Percentiles rank a stretch among this genome's conserved stretches.
Conservation (phyloP, 2,797 vertebrate genomes). For the Sphenodon punctatus region DNA sequence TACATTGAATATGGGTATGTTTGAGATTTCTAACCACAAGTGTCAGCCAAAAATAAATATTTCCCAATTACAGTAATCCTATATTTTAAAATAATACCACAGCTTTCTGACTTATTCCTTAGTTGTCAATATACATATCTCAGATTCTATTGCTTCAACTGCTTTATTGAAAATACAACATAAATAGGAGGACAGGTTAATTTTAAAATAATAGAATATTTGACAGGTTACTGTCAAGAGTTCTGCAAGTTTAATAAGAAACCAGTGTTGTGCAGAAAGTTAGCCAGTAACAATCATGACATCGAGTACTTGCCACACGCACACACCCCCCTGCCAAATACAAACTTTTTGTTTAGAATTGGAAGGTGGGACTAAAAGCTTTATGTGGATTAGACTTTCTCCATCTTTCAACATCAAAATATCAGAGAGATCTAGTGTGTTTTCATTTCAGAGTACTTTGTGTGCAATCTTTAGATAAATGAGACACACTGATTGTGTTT, state of each 20-base stretch:
- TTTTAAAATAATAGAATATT: slow-evolving; percentile 13
- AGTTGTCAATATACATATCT: not conserved
- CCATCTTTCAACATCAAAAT: slow-evolving; percentile 66
- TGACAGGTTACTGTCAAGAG: slow-evolving; percentile 22
- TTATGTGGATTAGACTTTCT: slow-evolving; percentile 51
- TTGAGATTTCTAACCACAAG: slow-evolving; percentile 7
- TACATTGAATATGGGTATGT: not conserved
- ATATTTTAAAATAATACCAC: not conserved
- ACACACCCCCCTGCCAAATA: not conserved
- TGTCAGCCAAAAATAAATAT: not conserved
- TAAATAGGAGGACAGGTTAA: slow-evolving; percentile 23
- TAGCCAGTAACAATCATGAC: not conserved
- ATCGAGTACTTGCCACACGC: not conserved
- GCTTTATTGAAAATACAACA: slow-evolving; percentile 1
- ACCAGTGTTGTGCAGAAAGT: not conserved
- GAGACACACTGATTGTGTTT: slow-evolving; percentile 59
- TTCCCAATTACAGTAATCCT: slow-evolving; percentile 3
- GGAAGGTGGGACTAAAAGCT: slow-evolving; percentile 61
- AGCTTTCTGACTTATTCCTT: slow-evolving; percentile 1
- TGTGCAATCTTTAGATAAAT: slow-evolving; percentile 64
- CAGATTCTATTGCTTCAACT: slow-evolving; percentile 36
- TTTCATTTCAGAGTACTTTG: slow-evolving; percentile 57
- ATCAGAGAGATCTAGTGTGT: slow-evolving; percentile 26
- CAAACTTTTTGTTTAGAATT: slow-evolving; percentile 31
- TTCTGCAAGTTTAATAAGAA: slow-evolving; percentile 8